These are phyloP conservation scores for Ephestia elutella DNA, from an alignment of 1,140 invertebrate species.

Conservation along the genomic window DNA sequence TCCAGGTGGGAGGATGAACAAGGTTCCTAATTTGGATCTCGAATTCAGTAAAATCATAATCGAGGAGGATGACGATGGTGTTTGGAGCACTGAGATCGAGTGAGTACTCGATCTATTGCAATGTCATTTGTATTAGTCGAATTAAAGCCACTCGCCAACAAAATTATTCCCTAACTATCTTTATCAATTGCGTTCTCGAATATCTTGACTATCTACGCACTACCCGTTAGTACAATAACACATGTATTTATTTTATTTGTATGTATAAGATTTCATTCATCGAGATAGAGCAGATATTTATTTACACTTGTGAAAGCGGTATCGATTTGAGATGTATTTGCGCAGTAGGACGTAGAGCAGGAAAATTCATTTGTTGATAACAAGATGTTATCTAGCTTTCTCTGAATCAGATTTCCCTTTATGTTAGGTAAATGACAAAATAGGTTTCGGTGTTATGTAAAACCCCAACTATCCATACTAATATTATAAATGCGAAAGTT, in stretches of 20 bases:
- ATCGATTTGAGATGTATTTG: too few relatives aligned
- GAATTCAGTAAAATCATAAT: slow-evolving; percentile 26
- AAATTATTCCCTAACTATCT: neutral
- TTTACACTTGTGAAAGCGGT: too few relatives aligned
- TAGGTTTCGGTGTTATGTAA: too few relatives aligned
- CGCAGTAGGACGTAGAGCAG: neutral
- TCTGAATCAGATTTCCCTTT: neutral
- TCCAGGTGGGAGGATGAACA: too few relatives aligned
- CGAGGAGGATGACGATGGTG: slow-evolving; percentile 34
- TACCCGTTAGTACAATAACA: too few relatives aligned
- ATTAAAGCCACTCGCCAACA: slow-evolving; percentile 9
- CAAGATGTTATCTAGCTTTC: neutral
- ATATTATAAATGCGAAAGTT: too few relatives aligned
- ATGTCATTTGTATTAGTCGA: slow-evolving; percentile 4
- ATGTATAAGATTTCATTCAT: too few relatives aligned
- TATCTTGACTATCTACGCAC: neutral
- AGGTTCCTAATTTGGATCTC: neutral
- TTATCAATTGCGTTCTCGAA: neutral
- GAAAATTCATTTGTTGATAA: neutral
- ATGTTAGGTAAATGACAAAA: too few relatives aligned
- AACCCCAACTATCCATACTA: too few relatives aligned
- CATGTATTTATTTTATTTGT: too few relatives aligned
- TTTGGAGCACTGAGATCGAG: slow-evolving; percentile 48
- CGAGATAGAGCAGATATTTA: too few relatives aligned
- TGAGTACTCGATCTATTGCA: slow-evolving; percentile 36